phyloP scores from a whole-genome alignment of 2,797 vertebrate genomes.

The Bucorvus abyssinicus region DNA sequence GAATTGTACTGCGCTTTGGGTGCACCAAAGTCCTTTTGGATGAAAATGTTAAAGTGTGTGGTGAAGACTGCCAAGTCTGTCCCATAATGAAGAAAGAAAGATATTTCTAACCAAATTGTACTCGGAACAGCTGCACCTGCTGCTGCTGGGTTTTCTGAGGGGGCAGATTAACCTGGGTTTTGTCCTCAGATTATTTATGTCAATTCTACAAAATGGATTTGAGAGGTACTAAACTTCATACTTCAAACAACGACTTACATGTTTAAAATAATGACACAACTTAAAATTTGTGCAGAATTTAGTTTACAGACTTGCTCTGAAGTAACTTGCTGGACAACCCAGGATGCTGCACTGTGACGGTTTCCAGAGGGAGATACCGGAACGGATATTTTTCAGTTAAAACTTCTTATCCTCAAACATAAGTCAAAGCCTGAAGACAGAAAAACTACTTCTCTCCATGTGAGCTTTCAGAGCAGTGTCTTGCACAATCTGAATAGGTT shows the following conservation, averaged over 20 bases:
- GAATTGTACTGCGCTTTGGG: neutral
- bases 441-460: neutral
- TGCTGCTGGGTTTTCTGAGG: neutral
- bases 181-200: neutral
- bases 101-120: neutral
- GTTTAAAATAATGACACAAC: neutral
- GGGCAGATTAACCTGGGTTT: neutral
- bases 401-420: conserved; percentile 6
- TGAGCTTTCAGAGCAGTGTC: conserved; percentile 17
- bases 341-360: neutral
- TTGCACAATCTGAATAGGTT: conserved; percentile 32
- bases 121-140: neutral
- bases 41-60: neutral
- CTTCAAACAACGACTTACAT: neutral
- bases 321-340: neutral
- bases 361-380: neutral
- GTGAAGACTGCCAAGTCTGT: neutral
- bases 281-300: neutral
- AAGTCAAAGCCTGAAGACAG: conserved; percentile 5
- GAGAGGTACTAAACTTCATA: neutral
- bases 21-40: neutral
- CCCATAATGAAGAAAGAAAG: neutral
- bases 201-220: neutral
- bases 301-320: neutral
- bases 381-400: conserved; percentile 20